Evolutionary conservation across 2,113 vertebrate species (phyloP).

Genomic region (Nycticebus coucang): DNA sequence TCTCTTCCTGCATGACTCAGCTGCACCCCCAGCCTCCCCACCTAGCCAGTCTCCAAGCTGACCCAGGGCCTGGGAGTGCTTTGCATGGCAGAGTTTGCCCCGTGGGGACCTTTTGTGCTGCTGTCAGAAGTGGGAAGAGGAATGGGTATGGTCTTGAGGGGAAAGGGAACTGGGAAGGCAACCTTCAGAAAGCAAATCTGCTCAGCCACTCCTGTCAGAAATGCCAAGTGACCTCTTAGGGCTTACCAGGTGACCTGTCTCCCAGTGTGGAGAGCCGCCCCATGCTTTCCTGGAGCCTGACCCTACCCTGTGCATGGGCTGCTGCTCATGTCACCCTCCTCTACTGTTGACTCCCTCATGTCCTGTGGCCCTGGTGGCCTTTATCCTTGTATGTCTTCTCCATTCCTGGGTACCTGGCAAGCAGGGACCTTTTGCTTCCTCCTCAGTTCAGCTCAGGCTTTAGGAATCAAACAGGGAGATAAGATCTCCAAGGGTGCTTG

Average conservation of each 20-base stretch:
- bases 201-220: neutral
- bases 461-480: neutral
- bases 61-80: neutral
- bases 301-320: neutral
- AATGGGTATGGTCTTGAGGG: neutral
- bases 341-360: neutral
- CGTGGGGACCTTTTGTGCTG: neutral
- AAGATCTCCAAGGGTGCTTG: neutral
- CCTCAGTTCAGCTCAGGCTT: neutral
- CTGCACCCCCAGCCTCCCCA: neutral
- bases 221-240: neutral
- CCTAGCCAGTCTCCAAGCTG: neutral
- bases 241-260: neutral
- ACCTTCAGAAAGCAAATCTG: neutral
- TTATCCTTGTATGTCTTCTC: neutral
- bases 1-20: neutral
- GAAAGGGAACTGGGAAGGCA: neutral
- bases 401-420: neutral
- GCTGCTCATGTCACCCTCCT: neutral
- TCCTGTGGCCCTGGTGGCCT: neutral
- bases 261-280: accelerated
- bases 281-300: neutral
- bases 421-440: neutral
- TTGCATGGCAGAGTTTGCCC: neutral
- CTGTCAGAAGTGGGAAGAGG: neutral